Base-by-base conservation (phyloP, 2,797 vertebrate species). In the Molossus molossus region DNA sequence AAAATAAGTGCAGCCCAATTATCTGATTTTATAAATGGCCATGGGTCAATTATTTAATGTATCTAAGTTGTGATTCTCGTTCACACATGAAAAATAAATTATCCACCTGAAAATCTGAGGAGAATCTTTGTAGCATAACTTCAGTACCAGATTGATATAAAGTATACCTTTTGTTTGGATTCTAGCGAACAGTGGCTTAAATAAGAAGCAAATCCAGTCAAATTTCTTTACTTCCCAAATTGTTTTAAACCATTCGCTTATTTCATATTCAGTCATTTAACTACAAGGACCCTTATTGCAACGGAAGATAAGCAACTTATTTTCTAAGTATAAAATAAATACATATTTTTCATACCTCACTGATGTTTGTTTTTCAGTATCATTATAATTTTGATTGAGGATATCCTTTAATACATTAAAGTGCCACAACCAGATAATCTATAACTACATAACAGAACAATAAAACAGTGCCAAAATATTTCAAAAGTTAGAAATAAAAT, bases 21-120 rank as follows among this genome's bases (percentile, higher is more conserved):
- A 86, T 40, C 6, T 73, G 75, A 92, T 94, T 76, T 96, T 40
- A 53, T 89, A 95, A 97, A 82, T 33, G 67, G 77, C 9, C 2
- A 9, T 7, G 48, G 37, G 9, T 77, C 87, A 14, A 40, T 94
- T 1, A 0, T 40, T 10, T 86, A 73, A 20, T 58, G 57, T 88
- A 64, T 20, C 55, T 81, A 55, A 29, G 17, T 70, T 58, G 48
- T 23, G 0, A 1, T 21, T 90, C 11, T 93, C 72, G 95, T 40
- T 67, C 33, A 58, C 57, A 67, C 60, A 75, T 81, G 25, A 86
- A 75, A 91, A 93, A 94, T 81, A 77, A 80, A 45, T 65, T 84
- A 93, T 1, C 6, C 60, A 15, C 9, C 40, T n/a, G 9, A 40
- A 96, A 94, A 82, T 25, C 15, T 84, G 67, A 72, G 69, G 13